Evolutionary conservation across 2,797 vertebrate genomes (phyloP), one percentile per base, ranked within the genome.

Genomic region (Myoxocephalus aenaeus): DNA sequence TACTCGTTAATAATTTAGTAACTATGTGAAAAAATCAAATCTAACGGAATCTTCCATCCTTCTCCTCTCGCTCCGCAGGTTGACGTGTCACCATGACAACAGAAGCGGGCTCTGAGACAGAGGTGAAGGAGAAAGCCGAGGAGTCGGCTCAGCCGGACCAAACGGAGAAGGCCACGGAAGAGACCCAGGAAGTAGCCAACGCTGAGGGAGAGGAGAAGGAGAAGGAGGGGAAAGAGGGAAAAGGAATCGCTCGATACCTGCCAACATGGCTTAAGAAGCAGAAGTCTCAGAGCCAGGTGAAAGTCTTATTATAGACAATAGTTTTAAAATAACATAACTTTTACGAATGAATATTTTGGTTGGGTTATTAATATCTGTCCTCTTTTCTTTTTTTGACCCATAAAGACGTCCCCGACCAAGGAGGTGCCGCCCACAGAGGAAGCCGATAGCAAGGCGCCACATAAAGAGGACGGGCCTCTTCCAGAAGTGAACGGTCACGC

Each of bases 201-300:
- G 69, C 84, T 1, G 92, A 92, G 50, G 79, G 56, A 73, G 88
- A 83, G 34, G 90, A 91, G 72, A 92, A 91, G 90, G 92, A 91
- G 75, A 93, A 87, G 32, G 91, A 87, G 87, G 65, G 79, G 85
- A 93, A 88, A 57, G 88, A 95, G 46, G 94, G 95, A 64, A 96
- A 96, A 92, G 97, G 98, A 27, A 96, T 99, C 91, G 96, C 97
- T 86, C 96, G 98, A 46, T 99, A 99, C 83, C 93, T 99, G 71
- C 98, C 98, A 5, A 96, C 97, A 59, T 99, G 98, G 98, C 96
- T 97, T 92, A 99, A 98, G 93, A 98, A 97, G 81, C 98, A 98
- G 73, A 99, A 96, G 85, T 98, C 98, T 17, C 96, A 96, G 82
- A 97, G 92, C 80, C 95, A 97, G 89, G 92, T 95, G 73, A 14